Percentiles rank a stretch among this genome's conserved stretches.
These are phyloP conservation scores for Akabosia matsudoensis DNA, from an alignment of 1,140 invertebrate species.

Conservation along the genomic window DNA sequence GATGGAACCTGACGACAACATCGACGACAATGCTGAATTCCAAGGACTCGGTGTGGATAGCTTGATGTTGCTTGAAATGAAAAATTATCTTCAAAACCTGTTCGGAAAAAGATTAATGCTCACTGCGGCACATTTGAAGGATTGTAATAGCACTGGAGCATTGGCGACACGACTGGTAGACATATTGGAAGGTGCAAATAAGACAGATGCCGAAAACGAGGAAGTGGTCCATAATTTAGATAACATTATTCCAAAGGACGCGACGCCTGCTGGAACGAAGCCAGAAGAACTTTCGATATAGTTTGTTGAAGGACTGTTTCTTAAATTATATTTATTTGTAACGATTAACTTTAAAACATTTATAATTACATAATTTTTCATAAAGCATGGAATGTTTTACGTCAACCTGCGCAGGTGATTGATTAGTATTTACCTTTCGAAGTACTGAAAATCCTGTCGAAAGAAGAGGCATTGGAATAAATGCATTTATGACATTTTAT, in stretches of 20 bases:
- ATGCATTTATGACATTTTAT: no score
- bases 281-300: no score
- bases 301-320: no score
- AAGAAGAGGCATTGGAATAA: no score
- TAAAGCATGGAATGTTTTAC: no score
- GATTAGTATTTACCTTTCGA: slow-evolving; percentile 32
- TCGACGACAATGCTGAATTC: not conserved
- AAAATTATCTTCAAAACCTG: not conserved
- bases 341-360: not conserved
- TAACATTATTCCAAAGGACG: not conserved
- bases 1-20: not conserved
- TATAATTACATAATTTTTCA: not conserved
- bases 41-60: not conserved
- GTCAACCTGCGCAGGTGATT: no score
- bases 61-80: slow-evolving; percentile 9
- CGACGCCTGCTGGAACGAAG: not conserved
- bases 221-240: not conserved
- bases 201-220: not conserved
- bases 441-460: slow-evolving; percentile 35
- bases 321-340: no score
- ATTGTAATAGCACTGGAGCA: not conserved
- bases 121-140: not conserved
- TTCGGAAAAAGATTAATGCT: not conserved
- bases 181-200: not conserved
- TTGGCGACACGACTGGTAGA: not conserved